Evolutionary conservation across 2,888 invertebrate species (phyloP).

Genomic region (Phyllotreta cruciferae): DNA sequence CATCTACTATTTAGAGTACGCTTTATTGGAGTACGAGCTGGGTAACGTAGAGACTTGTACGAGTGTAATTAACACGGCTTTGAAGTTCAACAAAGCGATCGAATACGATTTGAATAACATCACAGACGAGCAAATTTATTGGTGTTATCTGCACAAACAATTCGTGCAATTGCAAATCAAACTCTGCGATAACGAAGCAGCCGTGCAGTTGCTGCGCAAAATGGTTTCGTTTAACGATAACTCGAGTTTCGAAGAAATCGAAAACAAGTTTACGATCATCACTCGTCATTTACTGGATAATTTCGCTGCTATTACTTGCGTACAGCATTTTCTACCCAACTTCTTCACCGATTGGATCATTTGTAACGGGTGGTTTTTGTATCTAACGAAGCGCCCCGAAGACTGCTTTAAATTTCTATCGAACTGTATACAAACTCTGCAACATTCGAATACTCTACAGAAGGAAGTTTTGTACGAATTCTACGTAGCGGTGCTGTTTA

Average conservation of each 20-base stretch:
- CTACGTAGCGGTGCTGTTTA: slow-evolving; percentile 57
- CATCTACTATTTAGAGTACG: slow-evolving; percentile 69
- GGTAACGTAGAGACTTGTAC: slow-evolving; percentile 60
- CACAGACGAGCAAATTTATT: slow-evolving; percentile 49
- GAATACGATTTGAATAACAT: slow-evolving; percentile 49
- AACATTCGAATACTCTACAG: slow-evolving; percentile 49
- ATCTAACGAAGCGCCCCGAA: slow-evolving; percentile 55
- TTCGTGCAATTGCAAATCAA: slow-evolving; percentile 45
- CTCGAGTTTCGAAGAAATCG: slow-evolving; percentile 50
- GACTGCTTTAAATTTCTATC: slow-evolving; percentile 56
- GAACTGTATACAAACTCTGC: slow-evolving; percentile 49
- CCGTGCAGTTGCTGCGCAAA: slow-evolving; percentile 49
- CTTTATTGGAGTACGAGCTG: slow-evolving; percentile 66
- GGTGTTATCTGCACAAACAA: slow-evolving; percentile 59
- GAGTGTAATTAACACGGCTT: slow-evolving; percentile 63
- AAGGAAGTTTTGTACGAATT: slow-evolving; percentile 61
- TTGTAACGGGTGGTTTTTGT: slow-evolving; percentile 64
- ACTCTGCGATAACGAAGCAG: slow-evolving; percentile 37
- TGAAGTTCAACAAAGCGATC: slow-evolving; percentile 52
- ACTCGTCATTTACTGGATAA: slow-evolving; percentile 50
- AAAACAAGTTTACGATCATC: slow-evolving; percentile 54
- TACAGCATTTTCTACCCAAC: slow-evolving; percentile 62
- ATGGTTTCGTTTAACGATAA: slow-evolving; percentile 49
- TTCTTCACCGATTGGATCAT: slow-evolving; percentile 63
- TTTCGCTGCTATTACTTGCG: slow-evolving; percentile 42